These are phyloP conservation scores for Spea multiplicata DNA, from an alignment of 2,113 vertebrate species.

Conservation along the genomic window DNA sequence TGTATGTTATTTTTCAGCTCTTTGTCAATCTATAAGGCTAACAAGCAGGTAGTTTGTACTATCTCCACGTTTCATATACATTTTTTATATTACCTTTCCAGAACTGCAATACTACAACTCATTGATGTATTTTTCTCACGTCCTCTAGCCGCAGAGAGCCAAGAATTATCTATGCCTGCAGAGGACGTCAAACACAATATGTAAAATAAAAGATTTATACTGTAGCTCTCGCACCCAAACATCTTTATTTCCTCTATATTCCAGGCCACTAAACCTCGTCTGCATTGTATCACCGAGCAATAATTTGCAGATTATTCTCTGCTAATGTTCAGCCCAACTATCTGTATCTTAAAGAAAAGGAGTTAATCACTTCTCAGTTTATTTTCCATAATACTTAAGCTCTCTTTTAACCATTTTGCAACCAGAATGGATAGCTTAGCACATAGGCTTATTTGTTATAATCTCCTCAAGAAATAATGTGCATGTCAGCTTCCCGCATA, in stretches of 20 bases:
- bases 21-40: neutral
- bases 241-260: constrained; percentile 49
- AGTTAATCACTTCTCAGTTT: constrained; percentile 37
- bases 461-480: too few species aligned
- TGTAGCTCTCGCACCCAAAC: constrained; percentile 42
- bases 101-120: constrained; percentile 35
- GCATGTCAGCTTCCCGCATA: neutral
- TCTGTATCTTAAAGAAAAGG: constrained; percentile 33
- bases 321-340: constrained; percentile 41
- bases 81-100: constrained; percentile 30
- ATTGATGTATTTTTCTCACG: constrained; percentile 44
- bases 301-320: constrained; percentile 47
- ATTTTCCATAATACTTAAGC: constrained; percentile 24
- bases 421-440: neutral
- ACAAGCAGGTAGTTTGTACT: constrained; percentile 26
- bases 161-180: constrained; percentile 49
- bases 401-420: constrained; percentile 4
- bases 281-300: constrained; percentile 48
- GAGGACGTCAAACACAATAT: constrained; percentile 46
- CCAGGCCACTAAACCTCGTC: constrained; percentile 45
- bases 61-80: constrained; percentile 4
- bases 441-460: too few species aligned
- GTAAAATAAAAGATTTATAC: constrained; percentile 50
- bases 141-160: constrained; percentile 43
- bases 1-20: too few species aligned